phyloP scores from a whole-genome alignment of 2,113 vertebrate genomes.

The Proteles cristata region DNA sequence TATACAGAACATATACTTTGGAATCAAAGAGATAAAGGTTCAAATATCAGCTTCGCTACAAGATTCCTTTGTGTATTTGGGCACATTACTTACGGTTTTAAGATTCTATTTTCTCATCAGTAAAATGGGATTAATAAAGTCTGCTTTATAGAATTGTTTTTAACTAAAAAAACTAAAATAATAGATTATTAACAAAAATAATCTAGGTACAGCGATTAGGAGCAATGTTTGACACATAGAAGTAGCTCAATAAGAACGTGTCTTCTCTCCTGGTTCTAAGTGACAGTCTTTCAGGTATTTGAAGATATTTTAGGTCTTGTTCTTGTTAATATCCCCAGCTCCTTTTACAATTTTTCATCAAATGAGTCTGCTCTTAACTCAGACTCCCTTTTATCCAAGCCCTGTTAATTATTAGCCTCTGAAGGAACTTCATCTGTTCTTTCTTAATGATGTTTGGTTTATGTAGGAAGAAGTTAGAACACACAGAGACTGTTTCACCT shows the following conservation, averaged over 20 bases:
- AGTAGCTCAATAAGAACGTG: not conserved
- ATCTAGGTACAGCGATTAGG: not conserved
- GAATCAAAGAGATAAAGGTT: not conserved
- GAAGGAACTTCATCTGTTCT: not conserved
- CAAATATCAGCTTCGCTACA: not conserved
- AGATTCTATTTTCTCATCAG: not conserved
- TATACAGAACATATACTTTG: not conserved
- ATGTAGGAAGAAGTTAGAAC: not conserved
- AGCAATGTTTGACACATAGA: not conserved
- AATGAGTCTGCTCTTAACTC: not conserved
- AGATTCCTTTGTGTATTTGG: conserved; percentile 3
- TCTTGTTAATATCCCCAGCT: not conserved
- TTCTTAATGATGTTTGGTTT: not conserved
- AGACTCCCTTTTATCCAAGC: not conserved
- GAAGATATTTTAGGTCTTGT: not conserved
- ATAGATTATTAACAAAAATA: not conserved
- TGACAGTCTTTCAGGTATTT: not conserved
- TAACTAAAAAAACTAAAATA: not conserved
- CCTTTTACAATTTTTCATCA: not conserved
- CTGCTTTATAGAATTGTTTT: not conserved
- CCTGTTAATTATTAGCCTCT: not conserved
- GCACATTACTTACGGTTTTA: not conserved
- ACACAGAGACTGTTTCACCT: not conserved
- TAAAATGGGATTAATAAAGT: not conserved
- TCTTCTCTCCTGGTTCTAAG: not conserved